Percentiles rank a stretch among this genome's conserved stretches.
These are phyloP conservation scores for Orcinus orca DNA, from an alignment of 2,113 vertebrate species.

Conservation along the genomic window DNA sequence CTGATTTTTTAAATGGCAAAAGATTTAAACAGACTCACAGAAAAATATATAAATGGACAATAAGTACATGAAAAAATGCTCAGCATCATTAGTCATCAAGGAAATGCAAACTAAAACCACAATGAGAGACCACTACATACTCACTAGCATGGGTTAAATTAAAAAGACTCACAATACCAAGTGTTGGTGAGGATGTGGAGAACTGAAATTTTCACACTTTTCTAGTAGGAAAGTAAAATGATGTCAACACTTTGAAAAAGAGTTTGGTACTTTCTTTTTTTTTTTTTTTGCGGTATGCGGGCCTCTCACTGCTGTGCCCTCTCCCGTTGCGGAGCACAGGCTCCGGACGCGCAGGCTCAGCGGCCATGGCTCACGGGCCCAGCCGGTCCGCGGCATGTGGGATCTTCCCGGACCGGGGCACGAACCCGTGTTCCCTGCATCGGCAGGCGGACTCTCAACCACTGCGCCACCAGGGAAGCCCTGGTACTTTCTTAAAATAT, in stretches of 20 bases:
- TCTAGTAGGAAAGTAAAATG: background rate
- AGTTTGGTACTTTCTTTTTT: background rate
- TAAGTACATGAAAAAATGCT: background rate
- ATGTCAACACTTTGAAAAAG: background rate
- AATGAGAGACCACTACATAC: background rate
- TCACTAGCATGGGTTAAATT: background rate
- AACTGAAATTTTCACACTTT: background rate
- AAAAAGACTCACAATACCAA: background rate
- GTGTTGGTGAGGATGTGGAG: background rate
- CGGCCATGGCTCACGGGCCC: too few relatives aligned
- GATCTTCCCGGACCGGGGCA: too few relatives aligned
- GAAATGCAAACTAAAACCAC: background rate
- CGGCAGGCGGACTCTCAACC: too few relatives aligned
- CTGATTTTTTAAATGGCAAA: background rate
- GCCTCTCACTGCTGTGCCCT: too few relatives aligned
- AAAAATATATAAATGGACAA: background rate
- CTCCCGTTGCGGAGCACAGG: too few relatives aligned
- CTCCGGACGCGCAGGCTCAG: too few relatives aligned
- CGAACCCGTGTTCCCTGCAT: too few relatives aligned
- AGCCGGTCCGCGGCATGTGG: too few relatives aligned
- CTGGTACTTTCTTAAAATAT: background rate
- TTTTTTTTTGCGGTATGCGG: too few relatives aligned
- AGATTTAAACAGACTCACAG: background rate
- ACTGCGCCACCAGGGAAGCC: too few relatives aligned
- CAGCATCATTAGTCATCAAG: background rate